Conservation (phyloP, 2,113 vertebrate genomes). For the Delphinapterus leucas region DNA sequence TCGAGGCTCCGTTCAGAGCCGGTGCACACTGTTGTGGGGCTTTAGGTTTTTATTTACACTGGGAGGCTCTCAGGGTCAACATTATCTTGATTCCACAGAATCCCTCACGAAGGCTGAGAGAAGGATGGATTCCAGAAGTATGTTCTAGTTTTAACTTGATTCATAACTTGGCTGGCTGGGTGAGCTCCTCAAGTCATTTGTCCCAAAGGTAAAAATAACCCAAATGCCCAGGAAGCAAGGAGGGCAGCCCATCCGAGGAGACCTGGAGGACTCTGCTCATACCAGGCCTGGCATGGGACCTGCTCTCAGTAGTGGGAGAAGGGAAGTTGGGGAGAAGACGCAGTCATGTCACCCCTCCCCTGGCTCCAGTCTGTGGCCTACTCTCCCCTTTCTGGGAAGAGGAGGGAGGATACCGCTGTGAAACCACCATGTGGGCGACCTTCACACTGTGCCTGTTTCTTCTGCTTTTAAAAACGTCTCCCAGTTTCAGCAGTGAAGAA, state of each 20-base stretch:
- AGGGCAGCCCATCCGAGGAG: neutral
- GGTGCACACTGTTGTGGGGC: neutral
- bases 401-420: neutral
- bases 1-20: neutral
- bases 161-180: neutral
- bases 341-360: neutral
- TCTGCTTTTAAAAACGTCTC: constrained; percentile 17
- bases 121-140: neutral
- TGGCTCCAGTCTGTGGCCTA: neutral
- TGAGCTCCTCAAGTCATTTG: constrained; percentile 16
- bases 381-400: neutral
- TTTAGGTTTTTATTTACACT: neutral
- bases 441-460: neutral
- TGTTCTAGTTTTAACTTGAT: neutral
- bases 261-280: neutral
- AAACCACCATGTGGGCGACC: neutral
- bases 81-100: neutral
- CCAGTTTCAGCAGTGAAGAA: neutral
- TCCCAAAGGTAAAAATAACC: constrained; percentile 11
- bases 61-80: neutral
- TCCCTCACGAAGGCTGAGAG: neutral
- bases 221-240: neutral
- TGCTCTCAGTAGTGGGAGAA: neutral
- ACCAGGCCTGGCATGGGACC: too few relatives aligned
- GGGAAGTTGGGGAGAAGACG: neutral